These are phyloP conservation scores for Drosophila auraria DNA, from an alignment of 1,140 invertebrate species.

Conservation along the genomic window DNA sequence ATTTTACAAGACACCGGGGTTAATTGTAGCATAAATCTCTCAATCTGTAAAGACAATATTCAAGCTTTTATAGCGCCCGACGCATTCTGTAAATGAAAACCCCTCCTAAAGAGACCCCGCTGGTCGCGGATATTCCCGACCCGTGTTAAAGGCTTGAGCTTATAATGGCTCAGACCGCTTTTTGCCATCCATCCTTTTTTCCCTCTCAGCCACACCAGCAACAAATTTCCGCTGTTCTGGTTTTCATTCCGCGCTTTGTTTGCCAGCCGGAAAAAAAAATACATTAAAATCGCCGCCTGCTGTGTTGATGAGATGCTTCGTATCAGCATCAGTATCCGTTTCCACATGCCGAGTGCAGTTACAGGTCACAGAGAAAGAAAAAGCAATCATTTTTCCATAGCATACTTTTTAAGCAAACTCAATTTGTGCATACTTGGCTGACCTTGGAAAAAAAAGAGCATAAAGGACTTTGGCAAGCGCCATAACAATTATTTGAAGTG, in stretches of 20 bases:
- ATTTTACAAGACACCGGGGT: not conserved
- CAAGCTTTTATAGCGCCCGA: slow-evolving; percentile 15
- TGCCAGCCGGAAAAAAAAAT: slow-evolving; percentile 9
- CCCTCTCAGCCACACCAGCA: not conserved
- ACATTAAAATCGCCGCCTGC: slow-evolving; percentile 43
- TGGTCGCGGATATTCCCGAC: slow-evolving; percentile 25
- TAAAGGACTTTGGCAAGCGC: slow-evolving; percentile 15
- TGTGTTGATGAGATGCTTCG: slow-evolving; percentile 23
- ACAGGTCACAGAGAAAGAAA: slow-evolving; percentile 8
- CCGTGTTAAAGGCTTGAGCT: slow-evolving; percentile 31
- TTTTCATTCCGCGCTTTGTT: slow-evolving; percentile 32
- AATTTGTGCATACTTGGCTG: slow-evolving; percentile 6
- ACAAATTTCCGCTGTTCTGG: slow-evolving; percentile 41
- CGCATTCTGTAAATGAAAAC: slow-evolving; percentile 17
- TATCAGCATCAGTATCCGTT: slow-evolving; percentile 24
- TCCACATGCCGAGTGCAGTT: slow-evolving; percentile 7
- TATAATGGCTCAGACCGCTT: slow-evolving; percentile 19
- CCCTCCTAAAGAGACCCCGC: slow-evolving; percentile 2
- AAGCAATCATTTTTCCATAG: slow-evolving; percentile 26
- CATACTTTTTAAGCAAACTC: slow-evolving; percentile 24
- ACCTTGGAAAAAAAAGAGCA: slow-evolving; percentile 21
- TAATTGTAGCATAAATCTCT: slow-evolving; percentile 30
- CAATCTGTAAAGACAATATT: slow-evolving; percentile 30
- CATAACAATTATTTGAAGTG: slow-evolving; percentile 67
- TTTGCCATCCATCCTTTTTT: slow-evolving; percentile 2